phyloP scores from a whole-genome alignment of 2,113 vertebrate species.

The Mixornis gularis region DNA sequence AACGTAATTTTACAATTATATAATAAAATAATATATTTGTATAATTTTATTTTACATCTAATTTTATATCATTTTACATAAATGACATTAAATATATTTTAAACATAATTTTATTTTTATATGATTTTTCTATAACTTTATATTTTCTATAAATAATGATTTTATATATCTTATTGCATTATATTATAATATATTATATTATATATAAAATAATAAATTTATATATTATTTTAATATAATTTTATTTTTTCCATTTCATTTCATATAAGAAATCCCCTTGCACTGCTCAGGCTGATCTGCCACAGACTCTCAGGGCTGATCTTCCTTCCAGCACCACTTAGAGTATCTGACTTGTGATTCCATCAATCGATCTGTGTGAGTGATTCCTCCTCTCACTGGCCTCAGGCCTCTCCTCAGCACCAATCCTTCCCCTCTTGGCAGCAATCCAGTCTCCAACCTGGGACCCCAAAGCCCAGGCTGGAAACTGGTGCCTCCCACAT shows the following conservation, averaged over 20 bases:
- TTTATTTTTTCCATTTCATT: neutral
- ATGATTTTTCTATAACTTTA: too few relatives aligned
- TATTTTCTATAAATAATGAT: too few relatives aligned
- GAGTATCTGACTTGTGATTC: neutral
- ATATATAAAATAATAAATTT: too few relatives aligned
- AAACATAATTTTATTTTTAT: too few relatives aligned
- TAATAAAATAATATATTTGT: too few relatives aligned
- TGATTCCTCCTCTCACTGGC: neutral
- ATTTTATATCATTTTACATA: too few relatives aligned
- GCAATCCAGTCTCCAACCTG: neutral
- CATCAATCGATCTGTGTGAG: neutral
- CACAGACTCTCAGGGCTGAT: neutral
- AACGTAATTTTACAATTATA: too few relatives aligned
- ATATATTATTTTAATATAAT: neutral
- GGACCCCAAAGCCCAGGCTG: neutral
- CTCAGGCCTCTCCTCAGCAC: neutral
- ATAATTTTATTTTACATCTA: too few relatives aligned
- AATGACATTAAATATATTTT: too few relatives aligned
- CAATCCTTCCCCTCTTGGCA: neutral
- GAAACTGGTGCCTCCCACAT: neutral
- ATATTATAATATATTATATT: too few relatives aligned
- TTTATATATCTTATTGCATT: too few relatives aligned
- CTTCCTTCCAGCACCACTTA: neutral
- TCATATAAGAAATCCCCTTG: neutral
- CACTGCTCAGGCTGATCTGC: neutral